Conservation (phyloP, 1,140 invertebrate genomes). For the Harpegnathos saltator region DNA sequence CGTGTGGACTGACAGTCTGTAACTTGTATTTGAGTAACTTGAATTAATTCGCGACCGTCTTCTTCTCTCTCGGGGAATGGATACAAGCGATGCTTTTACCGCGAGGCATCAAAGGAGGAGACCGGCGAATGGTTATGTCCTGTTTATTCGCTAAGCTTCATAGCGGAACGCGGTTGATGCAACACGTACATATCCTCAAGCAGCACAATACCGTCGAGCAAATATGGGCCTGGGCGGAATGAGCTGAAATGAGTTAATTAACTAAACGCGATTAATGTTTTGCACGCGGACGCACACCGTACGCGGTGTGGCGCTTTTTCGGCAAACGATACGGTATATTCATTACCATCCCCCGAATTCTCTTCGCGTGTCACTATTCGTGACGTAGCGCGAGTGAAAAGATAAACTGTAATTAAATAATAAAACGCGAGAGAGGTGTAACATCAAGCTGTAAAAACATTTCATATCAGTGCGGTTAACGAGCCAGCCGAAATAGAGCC, state of each 20-base stretch:
- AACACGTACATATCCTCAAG: constrained; percentile 12
- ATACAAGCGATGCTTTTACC: constrained; percentile 1
- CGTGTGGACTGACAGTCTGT: too few species aligned
- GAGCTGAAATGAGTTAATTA: constrained; percentile 47
- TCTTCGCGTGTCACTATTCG: not conserved
- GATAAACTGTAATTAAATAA: not conserved
- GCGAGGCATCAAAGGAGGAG: not conserved
- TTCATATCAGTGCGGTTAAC: too few species aligned
- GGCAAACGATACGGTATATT: not conserved
- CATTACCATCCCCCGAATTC: not conserved
- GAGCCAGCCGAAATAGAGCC: too few species aligned
- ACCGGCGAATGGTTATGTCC: constrained; percentile 3
- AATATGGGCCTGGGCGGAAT: constrained; percentile 20
- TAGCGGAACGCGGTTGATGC: not conserved
- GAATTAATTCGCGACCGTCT: constrained; percentile 15
- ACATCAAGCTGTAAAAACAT: too few species aligned
- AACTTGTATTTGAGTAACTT: not conserved
- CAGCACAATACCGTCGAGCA: constrained; percentile 11
- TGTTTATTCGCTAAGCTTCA: constrained; percentile 19
- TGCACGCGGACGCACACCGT: not conserved
- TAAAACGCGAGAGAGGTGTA: too few species aligned
- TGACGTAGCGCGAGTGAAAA: not conserved
- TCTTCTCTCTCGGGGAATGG: not conserved
- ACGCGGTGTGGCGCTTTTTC: not conserved
- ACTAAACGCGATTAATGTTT: constrained; percentile 45